These are phyloP conservation scores for Hiodon tergisus DNA, from an alignment of 2,113 vertebrate genomes.

Conservation along the genomic window DNA sequence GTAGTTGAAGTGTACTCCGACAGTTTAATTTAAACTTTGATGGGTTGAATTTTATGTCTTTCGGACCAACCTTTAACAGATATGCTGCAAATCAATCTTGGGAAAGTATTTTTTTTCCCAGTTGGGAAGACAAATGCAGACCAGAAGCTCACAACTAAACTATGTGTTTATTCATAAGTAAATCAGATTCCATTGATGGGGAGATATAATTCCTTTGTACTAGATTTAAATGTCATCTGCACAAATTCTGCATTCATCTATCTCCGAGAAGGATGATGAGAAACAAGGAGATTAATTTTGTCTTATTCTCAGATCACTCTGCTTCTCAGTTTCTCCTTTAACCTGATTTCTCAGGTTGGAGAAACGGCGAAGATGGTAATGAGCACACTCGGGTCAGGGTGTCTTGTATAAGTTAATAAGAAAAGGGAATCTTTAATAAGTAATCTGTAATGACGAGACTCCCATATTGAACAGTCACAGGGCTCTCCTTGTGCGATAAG, in stretches of 20 bases:
- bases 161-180: not conserved
- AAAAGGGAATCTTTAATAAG: conserved; percentile 15
- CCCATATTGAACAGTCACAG: not conserved
- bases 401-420: conserved; percentile 18
- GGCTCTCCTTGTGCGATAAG: not conserved
- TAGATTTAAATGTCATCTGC: not conserved
- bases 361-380: not conserved
- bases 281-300: conserved; percentile 1
- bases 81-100: not conserved
- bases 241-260: conserved; percentile 5
- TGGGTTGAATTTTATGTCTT: no score
- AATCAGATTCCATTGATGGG: not conserved
- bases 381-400: not conserved
- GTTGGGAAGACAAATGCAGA: no score
- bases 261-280: conserved; percentile 6
- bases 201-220: not conserved
- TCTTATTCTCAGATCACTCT: conserved; percentile 2
- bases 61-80: no score
- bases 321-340: not conserved
- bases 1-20: no score
- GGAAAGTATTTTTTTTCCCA: not conserved
- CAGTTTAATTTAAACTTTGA: no score
- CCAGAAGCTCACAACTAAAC: no score
- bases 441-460: conserved; percentile 2
- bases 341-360: not conserved